Conservation (phyloP, 2,797 vertebrate genomes). For the Hipposideros larvatus region DNA sequence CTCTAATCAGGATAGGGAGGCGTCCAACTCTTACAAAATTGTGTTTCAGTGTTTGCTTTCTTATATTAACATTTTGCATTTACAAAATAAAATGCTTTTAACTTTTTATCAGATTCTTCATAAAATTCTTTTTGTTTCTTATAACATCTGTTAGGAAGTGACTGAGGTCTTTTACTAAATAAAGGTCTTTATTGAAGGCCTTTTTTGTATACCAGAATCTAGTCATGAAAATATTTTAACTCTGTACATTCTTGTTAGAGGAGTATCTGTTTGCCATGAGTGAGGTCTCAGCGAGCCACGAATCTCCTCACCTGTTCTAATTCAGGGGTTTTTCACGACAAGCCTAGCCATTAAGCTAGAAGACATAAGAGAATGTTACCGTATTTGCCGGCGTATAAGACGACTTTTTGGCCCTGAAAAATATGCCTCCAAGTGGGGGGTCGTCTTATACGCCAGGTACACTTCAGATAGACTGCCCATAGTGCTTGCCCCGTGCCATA, state of each 20-base stretch:
- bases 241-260: neutral
- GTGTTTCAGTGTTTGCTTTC: neutral
- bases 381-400: too few species aligned
- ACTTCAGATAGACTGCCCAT: too few species aligned
- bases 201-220: neutral
- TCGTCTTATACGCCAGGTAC: too few species aligned
- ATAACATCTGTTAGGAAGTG: neutral
- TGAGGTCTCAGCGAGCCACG: neutral
- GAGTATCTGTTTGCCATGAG: neutral
- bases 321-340: neutral
- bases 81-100: conserved; percentile 40
- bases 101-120: conserved; percentile 10
- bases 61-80: neutral
- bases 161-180: neutral
- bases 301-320: neutral
- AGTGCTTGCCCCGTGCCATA: too few species aligned
- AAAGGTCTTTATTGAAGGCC: neutral
- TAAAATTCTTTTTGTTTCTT: neutral
- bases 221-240: neutral
- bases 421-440: too few species aligned
- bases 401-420: too few species aligned
- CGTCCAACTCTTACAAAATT: neutral
- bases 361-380: neutral
- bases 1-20: neutral
- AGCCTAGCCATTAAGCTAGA: neutral